Conservation (phyloP, 2,113 vertebrate genomes). For the Macrotis lagotis region DNA sequence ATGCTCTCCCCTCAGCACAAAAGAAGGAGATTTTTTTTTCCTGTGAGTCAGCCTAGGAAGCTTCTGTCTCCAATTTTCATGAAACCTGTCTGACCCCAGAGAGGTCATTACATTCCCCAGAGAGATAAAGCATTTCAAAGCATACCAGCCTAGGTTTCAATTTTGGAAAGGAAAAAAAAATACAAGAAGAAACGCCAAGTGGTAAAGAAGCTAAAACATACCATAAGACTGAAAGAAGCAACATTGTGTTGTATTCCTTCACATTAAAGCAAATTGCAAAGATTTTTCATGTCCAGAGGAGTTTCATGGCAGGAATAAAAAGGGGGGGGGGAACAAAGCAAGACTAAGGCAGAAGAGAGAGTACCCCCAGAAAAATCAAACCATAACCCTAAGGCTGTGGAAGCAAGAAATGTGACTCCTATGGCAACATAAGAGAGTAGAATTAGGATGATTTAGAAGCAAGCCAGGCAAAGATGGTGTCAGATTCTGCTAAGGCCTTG, state of each 20-base stretch:
- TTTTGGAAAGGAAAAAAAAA: background rate
- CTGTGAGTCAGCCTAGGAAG: background rate
- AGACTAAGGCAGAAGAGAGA: background rate
- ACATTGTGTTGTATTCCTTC: background rate
- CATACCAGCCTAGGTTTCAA: background rate
- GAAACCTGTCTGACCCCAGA: background rate
- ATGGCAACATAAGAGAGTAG: background rate
- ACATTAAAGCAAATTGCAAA: background rate
- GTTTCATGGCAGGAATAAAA: background rate
- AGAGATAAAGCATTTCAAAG: background rate
- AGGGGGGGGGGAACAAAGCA: background rate
- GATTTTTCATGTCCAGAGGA: background rate
- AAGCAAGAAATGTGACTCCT: background rate
- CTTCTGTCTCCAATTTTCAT: background rate
- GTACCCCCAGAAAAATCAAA: background rate
- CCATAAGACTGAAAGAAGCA: background rate
- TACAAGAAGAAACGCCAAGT: background rate
- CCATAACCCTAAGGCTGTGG: background rate
- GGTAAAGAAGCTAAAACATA: background rate
- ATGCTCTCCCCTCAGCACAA: background rate
- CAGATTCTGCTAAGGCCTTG: background rate
- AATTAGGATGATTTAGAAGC: background rate
- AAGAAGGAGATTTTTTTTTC: background rate
- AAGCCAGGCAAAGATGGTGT: background rate
- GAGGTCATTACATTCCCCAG: background rate